A percentile compares a stretch with the other conserved stretches of the same genome.
Conservation (phyloP, 2,797 vertebrate species). For the Peromyscus eremicus region DNA sequence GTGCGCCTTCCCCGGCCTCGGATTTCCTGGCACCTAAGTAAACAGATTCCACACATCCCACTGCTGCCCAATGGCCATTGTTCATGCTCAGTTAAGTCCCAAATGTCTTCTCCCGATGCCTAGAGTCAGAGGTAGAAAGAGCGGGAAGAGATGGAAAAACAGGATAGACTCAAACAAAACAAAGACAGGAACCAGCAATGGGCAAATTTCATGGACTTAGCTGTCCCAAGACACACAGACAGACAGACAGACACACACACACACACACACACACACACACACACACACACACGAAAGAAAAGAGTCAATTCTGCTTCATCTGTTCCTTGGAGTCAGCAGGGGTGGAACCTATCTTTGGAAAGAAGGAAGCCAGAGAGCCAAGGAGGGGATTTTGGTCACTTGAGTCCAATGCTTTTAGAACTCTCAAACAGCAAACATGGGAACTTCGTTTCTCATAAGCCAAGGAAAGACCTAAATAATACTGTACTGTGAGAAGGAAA, state of each 20-base stretch:
- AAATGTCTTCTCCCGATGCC: background rate
- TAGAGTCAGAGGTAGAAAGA: background rate
- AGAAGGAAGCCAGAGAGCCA: background rate
- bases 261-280: background rate
- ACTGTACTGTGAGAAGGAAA: conserved; percentile 40
- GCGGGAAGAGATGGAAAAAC: background rate
- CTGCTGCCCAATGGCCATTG: background rate
- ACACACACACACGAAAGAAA: background rate
- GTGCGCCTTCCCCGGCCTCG: background rate
- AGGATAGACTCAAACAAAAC: background rate
- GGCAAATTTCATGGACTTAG: conserved; percentile 46
- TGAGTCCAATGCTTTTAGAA: conserved; percentile 11
- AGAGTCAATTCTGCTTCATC: background rate
- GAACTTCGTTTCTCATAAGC: conserved; percentile 4
- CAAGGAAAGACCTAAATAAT: background rate
- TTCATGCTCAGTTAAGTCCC: conserved; percentile 67
- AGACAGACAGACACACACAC: background rate
- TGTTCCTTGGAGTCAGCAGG: background rate
- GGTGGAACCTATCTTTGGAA: background rate
- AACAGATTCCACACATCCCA: conserved; percentile 41
- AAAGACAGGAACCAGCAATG: background rate
- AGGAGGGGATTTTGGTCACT: background rate
- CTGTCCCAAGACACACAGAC: conserved; percentile 21
- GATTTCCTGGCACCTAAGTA: background rate
- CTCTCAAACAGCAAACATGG: background rate